Evolutionary conservation across 2,113 vertebrate genomes (phyloP).

Genomic region (Erythrocercus mccallii): DNA sequence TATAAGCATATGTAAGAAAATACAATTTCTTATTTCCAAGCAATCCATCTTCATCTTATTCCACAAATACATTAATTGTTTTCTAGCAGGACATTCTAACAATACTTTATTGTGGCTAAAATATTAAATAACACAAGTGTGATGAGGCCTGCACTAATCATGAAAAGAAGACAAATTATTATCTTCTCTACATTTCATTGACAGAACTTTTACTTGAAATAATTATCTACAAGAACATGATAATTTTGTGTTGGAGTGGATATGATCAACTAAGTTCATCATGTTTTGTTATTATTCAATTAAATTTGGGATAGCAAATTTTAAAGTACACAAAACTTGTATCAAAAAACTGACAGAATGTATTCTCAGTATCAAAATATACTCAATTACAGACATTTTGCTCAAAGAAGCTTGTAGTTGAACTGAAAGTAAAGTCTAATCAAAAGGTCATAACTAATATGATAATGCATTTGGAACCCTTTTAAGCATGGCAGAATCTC

Average conservation of each 20-base stretch:
- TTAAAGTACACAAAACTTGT: neutral
- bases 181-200: neutral
- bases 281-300: neutral
- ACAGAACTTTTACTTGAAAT: neutral
- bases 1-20: neutral
- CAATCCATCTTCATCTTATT: neutral
- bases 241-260: neutral
- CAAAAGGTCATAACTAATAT: neutral
- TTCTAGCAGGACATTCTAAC: neutral
- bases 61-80: neutral
- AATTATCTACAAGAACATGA: neutral
- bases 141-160: neutral
- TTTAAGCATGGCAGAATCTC: neutral
- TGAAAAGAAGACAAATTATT: neutral
- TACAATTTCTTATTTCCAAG: neutral
- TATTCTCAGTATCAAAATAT: neutral
- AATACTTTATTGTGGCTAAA: neutral
- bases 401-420: neutral
- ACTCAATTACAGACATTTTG: neutral
- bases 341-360: neutral
- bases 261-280: neutral
- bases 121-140: neutral
- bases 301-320: neutral
- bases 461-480: neutral
- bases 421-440: neutral